These are phyloP conservation scores for Nematopogon swammerdamellus DNA, from an alignment of 2,888 invertebrate species.

Conservation along the genomic window DNA sequence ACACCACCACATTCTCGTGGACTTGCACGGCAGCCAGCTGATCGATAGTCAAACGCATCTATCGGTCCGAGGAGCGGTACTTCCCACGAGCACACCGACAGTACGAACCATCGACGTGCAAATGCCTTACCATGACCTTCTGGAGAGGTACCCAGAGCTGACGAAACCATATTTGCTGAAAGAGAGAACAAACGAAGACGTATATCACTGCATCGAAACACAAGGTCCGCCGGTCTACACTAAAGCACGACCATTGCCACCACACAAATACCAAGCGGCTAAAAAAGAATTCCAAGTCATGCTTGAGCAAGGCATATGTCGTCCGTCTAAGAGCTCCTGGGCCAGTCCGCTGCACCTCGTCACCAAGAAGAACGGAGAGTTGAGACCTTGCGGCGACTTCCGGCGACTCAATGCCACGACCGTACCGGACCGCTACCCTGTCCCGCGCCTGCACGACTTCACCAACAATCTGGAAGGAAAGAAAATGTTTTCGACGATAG, in stretches of 20 bases:
- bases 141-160: no score
- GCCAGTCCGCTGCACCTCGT: constrained; percentile 4
- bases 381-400: constrained; percentile 23
- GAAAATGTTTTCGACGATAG: constrained; percentile 3
- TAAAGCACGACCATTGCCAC: background rate
- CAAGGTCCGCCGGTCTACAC: constrained; percentile 2
- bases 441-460: constrained; percentile 5
- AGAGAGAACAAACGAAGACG: background rate
- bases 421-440: constrained; percentile 5
- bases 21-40: background rate
- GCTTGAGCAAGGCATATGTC: constrained; percentile 18
- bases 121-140: no score
- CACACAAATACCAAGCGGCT: background rate
- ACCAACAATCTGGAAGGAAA: background rate
- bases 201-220: constrained; percentile 3
- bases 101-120: no score
- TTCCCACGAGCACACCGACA: no score
- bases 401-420: constrained; percentile 19
- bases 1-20: background rate
- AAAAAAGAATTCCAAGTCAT: constrained; percentile 6
- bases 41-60: background rate
- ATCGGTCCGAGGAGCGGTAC: no score
- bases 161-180: no score
- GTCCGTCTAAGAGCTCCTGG: constrained; percentile 12
- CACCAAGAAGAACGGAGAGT: constrained; percentile 1